Base-by-base conservation (phyloP, 2,797 vertebrate species). In the Galago senegalensis region DNA sequence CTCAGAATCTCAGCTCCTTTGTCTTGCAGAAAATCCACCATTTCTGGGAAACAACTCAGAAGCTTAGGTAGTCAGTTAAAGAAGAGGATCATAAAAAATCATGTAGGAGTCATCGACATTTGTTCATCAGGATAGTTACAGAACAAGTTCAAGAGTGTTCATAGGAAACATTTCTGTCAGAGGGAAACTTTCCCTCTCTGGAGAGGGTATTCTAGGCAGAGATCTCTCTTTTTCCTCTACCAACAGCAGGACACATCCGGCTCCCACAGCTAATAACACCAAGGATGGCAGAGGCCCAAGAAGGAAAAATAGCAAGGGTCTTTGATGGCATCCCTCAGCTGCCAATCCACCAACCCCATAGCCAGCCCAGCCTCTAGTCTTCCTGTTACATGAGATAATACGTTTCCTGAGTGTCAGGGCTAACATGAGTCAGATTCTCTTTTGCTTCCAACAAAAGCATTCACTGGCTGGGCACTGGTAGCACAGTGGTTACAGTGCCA, bases 381-480 rank as follows among this genome's bases (percentile, higher is more conserved):
- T 67, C 34, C 1, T 58, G 34, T 77, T 46, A 56, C 25, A 23
- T 5, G 21, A 90, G 63, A 60, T 27, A 10, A 34, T 58, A 27
- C 73, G 91, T 65, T 31, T 61, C 69, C 53, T 25, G 56, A 60
- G 31, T 34, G 8, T 76, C 85, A 73, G 13, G 0, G 1, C 18
- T 76, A 86, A 5, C 21, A 21, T 56, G 40, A 90, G 13, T 79
- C 61, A 73, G 40, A 67, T 31, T 85, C 58, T 58, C 70, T 49
- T 63, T 94, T 53, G 34, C 91, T 87, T 77, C 86, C 60, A 67
- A 84, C 49, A 60, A 61, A 95, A 75, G 9, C 18, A 56, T 65
- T 46, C 17, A 7, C n/a, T 76, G 37, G 49, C 49, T 16, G 49
- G 49, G 49, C 49, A 14, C 49, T 12, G 13, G 13, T 16, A 53